phyloP scores from a whole-genome alignment of 2,888 invertebrate species.

The Oegoconia quadripuncta region DNA sequence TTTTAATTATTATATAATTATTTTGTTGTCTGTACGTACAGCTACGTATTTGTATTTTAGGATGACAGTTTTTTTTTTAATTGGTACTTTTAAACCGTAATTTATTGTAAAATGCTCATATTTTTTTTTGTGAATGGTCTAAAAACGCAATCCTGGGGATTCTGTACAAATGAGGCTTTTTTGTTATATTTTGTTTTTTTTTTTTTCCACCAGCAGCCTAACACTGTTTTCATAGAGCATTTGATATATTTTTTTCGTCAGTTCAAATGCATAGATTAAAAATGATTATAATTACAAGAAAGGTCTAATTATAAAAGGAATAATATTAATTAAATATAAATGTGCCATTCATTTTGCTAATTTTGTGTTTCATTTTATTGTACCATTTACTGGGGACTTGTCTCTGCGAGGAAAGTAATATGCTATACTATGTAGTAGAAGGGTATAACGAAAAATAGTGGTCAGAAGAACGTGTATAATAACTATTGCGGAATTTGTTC shows the following conservation, averaged over 20 bases:
- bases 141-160: slow-evolving; percentile 56
- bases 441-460: too few species aligned
- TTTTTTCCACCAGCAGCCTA: slow-evolving; percentile 40
- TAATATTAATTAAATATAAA: slow-evolving; percentile 80
- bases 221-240: slow-evolving; percentile 55
- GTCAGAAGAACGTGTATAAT: too few species aligned
- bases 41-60: slow-evolving; percentile 36
- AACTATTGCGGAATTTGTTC: too few species aligned
- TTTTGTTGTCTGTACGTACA: slow-evolving; percentile 56
- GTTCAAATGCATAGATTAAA: slow-evolving; percentile 71
- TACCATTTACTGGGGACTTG: too few species aligned
- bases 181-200: slow-evolving; percentile 45
- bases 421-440: too few species aligned
- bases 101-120: slow-evolving; percentile 54
- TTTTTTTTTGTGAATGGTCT: slow-evolving; percentile 40
- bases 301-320: slow-evolving; percentile 78
- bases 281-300: slow-evolving; percentile 69
- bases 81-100: slow-evolving; percentile 44
- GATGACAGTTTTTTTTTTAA: slow-evolving; percentile 27
- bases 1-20: slow-evolving; percentile 44
- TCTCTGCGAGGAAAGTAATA: too few species aligned
- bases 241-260: slow-evolving; percentile 47
- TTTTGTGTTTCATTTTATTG: slow-evolving; percentile 72
- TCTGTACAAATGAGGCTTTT: slow-evolving; percentile 62
- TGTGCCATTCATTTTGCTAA: slow-evolving; percentile 81